Evolutionary conservation across 37 sponge, comb jelly and placozoan species (phyloP), one percentile per base, ranked within the genome.

Genomic region (Cladorhizidae sp.): DNA sequence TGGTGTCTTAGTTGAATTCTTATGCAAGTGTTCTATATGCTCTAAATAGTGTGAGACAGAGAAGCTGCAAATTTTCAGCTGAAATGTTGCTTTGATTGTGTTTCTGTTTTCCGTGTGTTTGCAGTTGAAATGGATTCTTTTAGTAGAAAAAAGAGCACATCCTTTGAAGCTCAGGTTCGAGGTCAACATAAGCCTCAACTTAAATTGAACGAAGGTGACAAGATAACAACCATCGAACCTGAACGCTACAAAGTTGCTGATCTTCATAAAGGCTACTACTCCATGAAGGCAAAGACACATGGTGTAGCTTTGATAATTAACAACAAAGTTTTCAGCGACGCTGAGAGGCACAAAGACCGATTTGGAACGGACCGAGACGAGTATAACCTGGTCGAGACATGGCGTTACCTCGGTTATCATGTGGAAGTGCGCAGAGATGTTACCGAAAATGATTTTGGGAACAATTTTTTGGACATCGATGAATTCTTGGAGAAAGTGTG

Each of bases 271-370:
- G 71, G 45, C 5, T 31, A 9, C 3, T 71, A 71, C 37, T 14
- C 33, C 0, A 94, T 94, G 95, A 76, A 75, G 8, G 54, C 49
- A 14, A 2, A 20, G 1, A 86, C 88, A 2, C 91, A 90, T 64
- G 95, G 95, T 22, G 18, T 90, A 32, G 82, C 80, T 32, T 55
- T 87, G 41, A 90, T 94, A 22, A 87, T 94, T 64, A 94, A 90
- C 86, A 94, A 86, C 38, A 73, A 84, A 28, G 36, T 62, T n/a
- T 94, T 94, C 68, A 29, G 15, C 22, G 33, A 67, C 0, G 9
- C 5, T 12, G n/a, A 70, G 55, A 37, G 33, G 31, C 71, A 80
- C 17, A 22, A 17, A 0, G 35, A 45, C 2, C 56, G 84, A 26
- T 68, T 74, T 39, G 86, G 76, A 0, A 70, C 86, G 8, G 71